Evolutionary conservation across 2,113 vertebrate genomes (phyloP), one percentile per base, ranked within the genome.

Genomic region (Antigone vipio): DNA sequence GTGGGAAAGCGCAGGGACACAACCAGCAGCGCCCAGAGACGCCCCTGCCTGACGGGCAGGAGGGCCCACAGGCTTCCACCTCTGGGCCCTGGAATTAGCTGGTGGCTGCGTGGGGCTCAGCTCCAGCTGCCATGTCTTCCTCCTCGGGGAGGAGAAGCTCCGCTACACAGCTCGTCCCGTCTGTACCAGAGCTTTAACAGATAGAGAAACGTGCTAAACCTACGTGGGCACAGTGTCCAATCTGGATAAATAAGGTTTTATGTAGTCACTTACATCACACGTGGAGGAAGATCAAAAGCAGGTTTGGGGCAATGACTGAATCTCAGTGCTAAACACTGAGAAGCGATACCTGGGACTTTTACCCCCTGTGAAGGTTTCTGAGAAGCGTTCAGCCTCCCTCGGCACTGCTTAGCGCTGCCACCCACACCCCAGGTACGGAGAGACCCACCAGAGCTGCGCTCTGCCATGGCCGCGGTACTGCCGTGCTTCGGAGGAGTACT

Each of bases 401-500:
- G 0, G 30, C 45, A 34, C 9, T 42, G 30, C 53, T 53, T 74
- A 67, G 50, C 26, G 19, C 45, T n/a, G 35, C 38, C 78, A 83
- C 62, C 40, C 80, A 59, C 72, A 32, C n/a, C 23, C 62, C 62
- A 13, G 1, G 2, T 4, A n/a, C 17, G 63, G 15, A 75, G 32
- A 56, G 50, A 45, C 19, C 47, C 50, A 60, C 4, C 32, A 59
- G 44, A 89, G 58, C n/a, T 47, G 27, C 0, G 10, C 26, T 52
- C 44, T 6, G 24, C 19, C 69, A 42, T 27, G 42, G 20, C 3
- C 9, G 4, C 0, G 1, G 64, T 7, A 21, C 0, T 2, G 2
- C 24, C 1, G 0, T 9, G 35, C 16, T 35, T 26, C 4, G 11
- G 34, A 75, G 26, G 4, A 63, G 12, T 68, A 97, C 99, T 99